Percentiles rank a stretch among this genome's conserved stretches.
Conservation (phyloP, 2,113 vertebrate species). For the Athene noctua region DNA sequence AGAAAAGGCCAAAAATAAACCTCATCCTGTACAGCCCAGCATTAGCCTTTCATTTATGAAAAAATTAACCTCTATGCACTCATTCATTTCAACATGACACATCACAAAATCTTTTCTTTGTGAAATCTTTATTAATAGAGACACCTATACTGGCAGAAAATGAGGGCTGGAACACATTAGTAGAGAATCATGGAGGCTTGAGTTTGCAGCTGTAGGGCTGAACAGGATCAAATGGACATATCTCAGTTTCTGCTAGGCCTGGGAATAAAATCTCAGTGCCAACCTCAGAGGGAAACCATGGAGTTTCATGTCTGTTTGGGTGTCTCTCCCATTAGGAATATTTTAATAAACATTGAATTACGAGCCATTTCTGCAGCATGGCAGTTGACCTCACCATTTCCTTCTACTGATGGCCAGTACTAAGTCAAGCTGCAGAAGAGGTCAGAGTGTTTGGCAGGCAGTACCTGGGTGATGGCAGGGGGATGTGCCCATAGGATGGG, state of each 20-base stretch:
- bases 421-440: not conserved
- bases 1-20: slow-evolving; percentile 1
- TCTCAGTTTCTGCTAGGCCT: not conserved
- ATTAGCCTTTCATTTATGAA: not conserved
- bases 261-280: not conserved
- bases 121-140: not conserved
- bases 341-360: not conserved
- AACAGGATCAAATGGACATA: not conserved
- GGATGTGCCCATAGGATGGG: not conserved
- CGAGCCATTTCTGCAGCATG: not conserved
- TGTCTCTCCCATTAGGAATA: not conserved
- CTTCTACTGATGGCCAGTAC: not conserved
- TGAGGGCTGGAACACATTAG: not conserved
- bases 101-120: not conserved
- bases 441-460: not conserved
- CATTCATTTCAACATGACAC: not conserved
- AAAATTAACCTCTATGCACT: not conserved
- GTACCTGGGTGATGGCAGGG: not conserved
- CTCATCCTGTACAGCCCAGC: not conserved
- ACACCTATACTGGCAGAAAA: not conserved
- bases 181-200: not conserved
- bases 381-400: not conserved
- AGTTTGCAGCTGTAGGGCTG: not conserved
- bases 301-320: not conserved
- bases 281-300: not conserved